Evolutionary conservation across 2,888 invertebrate species (phyloP), one percentile per base, ranked within the genome.

Genomic region (Spilosoma lubricipeda): DNA sequence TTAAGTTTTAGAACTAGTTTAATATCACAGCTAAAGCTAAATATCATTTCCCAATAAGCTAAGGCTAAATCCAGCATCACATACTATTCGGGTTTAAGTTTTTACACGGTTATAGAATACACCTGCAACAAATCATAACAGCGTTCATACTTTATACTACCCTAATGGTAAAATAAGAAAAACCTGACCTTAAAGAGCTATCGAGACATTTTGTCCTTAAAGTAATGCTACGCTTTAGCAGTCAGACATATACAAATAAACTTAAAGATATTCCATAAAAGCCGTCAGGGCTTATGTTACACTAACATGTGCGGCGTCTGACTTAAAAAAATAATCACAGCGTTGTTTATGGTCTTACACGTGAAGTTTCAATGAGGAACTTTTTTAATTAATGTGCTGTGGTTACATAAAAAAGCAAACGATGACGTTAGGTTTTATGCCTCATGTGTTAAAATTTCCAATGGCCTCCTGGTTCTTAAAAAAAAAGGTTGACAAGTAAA

Each of bases 321-420:
- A 78, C 74, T 70, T 66, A 59, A 78, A 83, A 80, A 80, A 83
- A 84, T 84, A 83, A 84, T 84, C 83, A 84, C 80, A 74, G 23
- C 45, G 36, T 81, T 84, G 83, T 83, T 83, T 81, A 82, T 82
- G 78, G 27, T 81, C 74, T 73, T 64, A 30, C 83, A 83, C 78
- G 76, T 83, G 82, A 70, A 76, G 77, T 73, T 75, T 75, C 11
- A 68, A 48, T 74, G 66, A 36, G 71, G 70, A 78, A 76, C 70
- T 76, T 74, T 81, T 72, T 80, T 73, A 75, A 78, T 82, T 73
- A 67, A 72, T 30, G 67, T n/a, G 1, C 23, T 42, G 65, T 66
- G 74, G 52, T 70, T 59, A 67, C 67, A 36, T 48, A 70, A 63
- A 74, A 66, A 70, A 30, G 33, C 27, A 23, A 64, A 65, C 18